Evolutionary conservation across 2,113 vertebrate genomes (phyloP), one percentile per base, ranked within the genome.

Genomic region (Bubo bubo): DNA sequence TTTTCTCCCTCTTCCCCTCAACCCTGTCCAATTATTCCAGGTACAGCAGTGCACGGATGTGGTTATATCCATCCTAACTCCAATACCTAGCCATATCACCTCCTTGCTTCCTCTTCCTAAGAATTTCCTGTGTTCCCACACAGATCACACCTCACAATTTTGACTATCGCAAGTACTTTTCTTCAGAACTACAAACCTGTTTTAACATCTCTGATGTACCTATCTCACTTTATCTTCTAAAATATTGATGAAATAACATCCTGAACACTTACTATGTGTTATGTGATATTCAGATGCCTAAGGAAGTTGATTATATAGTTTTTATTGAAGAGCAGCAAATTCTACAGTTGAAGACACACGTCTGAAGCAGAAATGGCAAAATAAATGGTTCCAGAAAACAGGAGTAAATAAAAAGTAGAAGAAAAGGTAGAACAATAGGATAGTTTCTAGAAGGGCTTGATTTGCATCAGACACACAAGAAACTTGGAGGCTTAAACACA

Each of bases 61-160:
- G 9, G 17, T 37, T 87, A 66, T 12, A 86, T 3, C 37, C 43
- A 72, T 22, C 27, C 9, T 11, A 88, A 59, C 19, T 59, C 9
- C 0, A 0, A 43, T 6, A 79, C 9, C 5, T 10, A 30, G 5
- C 43, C 19, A 0, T 13, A 66, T 4, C 15, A 73, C 12, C 26
- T 88, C 19, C 53, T 79, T 34, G 27, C 35, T 56, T 72, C 53
- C 30, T 88, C 56, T 63, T 81, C 20, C 9, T 21, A 88, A 82
- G n/a, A 47, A 47, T 7, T 34, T 83, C 66, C 35, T 27, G 18
- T 43, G 26, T 41, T 91, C 27, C 59, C 34, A 53, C 26, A 52
- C 3, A 67, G 43, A 88, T 7, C 6, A 47, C 20, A 66, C 8
- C 13, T 50, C 70, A 67, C 8, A 22, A 50, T 68, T 83, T 8